Evolutionary conservation across 1,140 invertebrate species (phyloP).

Genomic region (Heliconius nattereri): DNA sequence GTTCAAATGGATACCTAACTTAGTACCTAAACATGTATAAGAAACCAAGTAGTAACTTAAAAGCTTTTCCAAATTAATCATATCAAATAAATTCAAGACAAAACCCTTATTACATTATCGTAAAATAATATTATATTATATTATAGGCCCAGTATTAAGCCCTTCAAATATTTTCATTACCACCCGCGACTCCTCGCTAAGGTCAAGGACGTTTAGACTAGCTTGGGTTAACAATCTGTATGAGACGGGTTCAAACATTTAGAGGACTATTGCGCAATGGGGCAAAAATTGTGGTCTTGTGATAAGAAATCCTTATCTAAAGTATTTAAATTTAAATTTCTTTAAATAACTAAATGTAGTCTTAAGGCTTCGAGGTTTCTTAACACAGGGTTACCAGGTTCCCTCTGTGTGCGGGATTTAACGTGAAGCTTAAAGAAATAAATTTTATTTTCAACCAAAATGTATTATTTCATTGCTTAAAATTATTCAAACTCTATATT

Average conservation of each 20-base stretch:
- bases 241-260: constrained; percentile 1
- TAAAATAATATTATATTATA: neutral
- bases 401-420: too few relatives aligned
- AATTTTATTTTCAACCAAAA: too few relatives aligned
- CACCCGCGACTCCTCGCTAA: neutral
- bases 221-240: constrained; percentile 13
- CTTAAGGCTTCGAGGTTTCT: neutral
- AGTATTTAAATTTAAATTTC: too few relatives aligned
- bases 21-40: neutral
- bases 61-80: neutral
- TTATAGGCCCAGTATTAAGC: neutral
- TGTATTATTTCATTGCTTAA: too few relatives aligned
- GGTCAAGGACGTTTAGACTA: constrained; percentile 20
- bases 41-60: neutral
- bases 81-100: neutral
- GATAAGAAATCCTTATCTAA: too few relatives aligned
- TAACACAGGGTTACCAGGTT: too few relatives aligned
- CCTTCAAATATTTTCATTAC: constrained; percentile 11
- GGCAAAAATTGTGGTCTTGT: neutral
- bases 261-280: constrained; percentile 1
- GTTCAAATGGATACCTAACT: neutral
- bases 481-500: too few relatives aligned
- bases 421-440: too few relatives aligned
- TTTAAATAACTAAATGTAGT: neutral
- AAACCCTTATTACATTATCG: neutral